Conservation (phyloP, 1,140 invertebrate genomes). For the Cydia splendana region DNA sequence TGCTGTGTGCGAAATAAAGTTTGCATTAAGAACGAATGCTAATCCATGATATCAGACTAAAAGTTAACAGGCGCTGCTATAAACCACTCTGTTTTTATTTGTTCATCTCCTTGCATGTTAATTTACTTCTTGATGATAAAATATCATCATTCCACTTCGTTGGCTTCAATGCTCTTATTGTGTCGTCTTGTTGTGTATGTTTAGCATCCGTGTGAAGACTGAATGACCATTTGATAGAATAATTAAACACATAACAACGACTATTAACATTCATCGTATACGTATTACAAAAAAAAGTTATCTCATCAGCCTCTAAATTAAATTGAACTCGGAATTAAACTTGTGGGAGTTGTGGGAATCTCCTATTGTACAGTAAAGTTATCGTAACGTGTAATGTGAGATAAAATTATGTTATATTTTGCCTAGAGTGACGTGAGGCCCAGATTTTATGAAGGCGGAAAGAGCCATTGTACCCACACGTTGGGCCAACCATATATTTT, state of each 20-base stretch:
- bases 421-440: neutral
- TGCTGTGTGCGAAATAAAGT: neutral
- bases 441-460: neutral
- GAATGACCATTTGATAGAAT: constrained; percentile 12
- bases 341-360: constrained; percentile 23
- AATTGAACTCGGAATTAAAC: constrained; percentile 12
- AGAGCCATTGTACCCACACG: neutral
- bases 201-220: constrained; percentile 26
- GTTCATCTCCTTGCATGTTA: constrained; percentile 16
- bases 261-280: neutral
- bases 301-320: neutral
- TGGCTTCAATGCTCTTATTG: constrained; percentile 17
- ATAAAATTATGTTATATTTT: constrained; percentile 25
- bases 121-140: constrained; percentile 20
- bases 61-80: constrained; percentile 34
- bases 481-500: neutral
- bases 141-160: constrained; percentile 12
- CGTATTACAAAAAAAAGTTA: constrained; percentile 15
- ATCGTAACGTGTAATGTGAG: constrained; percentile 12
- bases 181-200: constrained; percentile 5
- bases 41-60: neutral
- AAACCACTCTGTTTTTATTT: constrained; percentile 29
- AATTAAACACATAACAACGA: constrained; percentile 14
- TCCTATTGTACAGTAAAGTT: constrained; percentile 13
- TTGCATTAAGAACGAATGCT: neutral